Conservation (phyloP, 2,797 vertebrate genomes). For the Pseudopleuronectes americanus region DNA sequence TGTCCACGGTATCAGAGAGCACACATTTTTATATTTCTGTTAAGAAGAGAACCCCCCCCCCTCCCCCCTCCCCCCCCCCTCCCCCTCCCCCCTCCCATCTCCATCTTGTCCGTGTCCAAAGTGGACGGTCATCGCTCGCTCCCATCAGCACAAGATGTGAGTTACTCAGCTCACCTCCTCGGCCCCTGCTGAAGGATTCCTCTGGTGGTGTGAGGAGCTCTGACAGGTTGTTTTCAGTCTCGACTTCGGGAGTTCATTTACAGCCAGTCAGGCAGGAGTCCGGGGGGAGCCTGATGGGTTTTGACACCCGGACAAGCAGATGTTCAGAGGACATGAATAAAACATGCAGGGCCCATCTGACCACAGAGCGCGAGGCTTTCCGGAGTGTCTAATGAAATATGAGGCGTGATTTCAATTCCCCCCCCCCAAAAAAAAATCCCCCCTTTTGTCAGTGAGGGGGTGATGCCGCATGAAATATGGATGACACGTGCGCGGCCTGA, state of each 20-base stretch:
- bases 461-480: slow-evolving; percentile 79
- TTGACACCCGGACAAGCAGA: slow-evolving; percentile 81
- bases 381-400: slow-evolving; percentile 77
- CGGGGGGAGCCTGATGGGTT: slow-evolving; percentile 73
- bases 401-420: slow-evolving; percentile 71
- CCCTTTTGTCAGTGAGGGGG: slow-evolving; percentile 68
- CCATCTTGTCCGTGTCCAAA: too few species aligned
- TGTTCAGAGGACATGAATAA: slow-evolving; percentile 82
- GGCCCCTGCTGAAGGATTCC: slow-evolving; percentile 52
- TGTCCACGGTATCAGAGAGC: slow-evolving; percentile 49
- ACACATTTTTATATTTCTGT: slow-evolving; percentile 21
- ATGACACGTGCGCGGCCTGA: slow-evolving; percentile 73
- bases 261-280: slow-evolving; percentile 73
- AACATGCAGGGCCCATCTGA: slow-evolving; percentile 77
- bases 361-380: slow-evolving; percentile 59
- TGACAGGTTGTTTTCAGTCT: slow-evolving; percentile 79
- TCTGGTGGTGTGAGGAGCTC: slow-evolving; percentile 47
- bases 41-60: not conserved
- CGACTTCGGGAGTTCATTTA: slow-evolving; percentile 77
- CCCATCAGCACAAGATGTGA: slow-evolving; percentile 30
- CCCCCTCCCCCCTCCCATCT: too few species aligned
- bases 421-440: not conserved
- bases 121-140: slow-evolving; percentile 37
- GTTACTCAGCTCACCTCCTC: slow-evolving; percentile 58
- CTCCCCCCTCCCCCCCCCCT: too few species aligned